Percentiles rank a stretch among this genome's conserved stretches.
Conservation (phyloP, 2,113 vertebrate genomes). For the Notechis scutatus region DNA sequence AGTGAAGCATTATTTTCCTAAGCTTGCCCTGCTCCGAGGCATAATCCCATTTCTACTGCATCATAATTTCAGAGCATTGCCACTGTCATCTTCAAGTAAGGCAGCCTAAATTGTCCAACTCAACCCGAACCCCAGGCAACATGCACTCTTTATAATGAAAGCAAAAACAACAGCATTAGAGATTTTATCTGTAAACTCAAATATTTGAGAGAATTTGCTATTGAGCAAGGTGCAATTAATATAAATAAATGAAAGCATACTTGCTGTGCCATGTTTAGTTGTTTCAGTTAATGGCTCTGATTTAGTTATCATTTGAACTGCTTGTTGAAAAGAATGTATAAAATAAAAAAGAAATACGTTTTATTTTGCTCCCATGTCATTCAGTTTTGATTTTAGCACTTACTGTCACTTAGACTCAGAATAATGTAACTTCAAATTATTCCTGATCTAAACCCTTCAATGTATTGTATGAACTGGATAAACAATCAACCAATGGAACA, state of each 20-base stretch:
- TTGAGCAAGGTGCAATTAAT: background rate
- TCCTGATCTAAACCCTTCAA: background rate
- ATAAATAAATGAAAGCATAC: background rate
- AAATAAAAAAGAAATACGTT: background rate
- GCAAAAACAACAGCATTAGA: background rate
- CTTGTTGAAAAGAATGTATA: background rate
- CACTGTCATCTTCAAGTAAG: background rate
- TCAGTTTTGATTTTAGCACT: background rate
- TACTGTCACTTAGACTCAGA: background rate
- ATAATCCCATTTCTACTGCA: background rate
- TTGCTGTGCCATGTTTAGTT: background rate
- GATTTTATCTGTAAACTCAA: background rate
- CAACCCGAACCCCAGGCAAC: background rate
- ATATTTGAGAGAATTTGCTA: background rate
- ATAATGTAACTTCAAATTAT: background rate
- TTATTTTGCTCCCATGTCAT: background rate
- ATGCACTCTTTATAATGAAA: background rate
- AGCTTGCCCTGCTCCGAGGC: background rate
- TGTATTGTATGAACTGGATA: background rate
- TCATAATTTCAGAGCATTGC: background rate
- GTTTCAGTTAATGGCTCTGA: background rate
- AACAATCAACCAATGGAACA: too few species aligned
- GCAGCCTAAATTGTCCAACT: background rate
- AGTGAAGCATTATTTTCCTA: background rate
- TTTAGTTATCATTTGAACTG: background rate